Conservation (phyloP, 1,140 invertebrate genomes). For the Microplitis demolitor region DNA sequence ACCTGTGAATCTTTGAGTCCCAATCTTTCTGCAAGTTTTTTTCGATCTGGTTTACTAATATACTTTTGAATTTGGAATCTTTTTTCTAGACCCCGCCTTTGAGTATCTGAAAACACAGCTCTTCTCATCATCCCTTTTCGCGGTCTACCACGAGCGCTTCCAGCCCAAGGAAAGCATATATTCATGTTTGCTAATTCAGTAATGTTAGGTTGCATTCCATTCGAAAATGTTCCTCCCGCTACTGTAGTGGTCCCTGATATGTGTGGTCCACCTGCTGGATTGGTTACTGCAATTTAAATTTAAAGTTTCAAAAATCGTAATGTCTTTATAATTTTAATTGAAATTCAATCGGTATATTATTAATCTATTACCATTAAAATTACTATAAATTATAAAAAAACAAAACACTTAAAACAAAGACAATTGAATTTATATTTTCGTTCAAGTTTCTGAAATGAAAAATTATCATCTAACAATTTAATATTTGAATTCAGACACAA, state of each 20-base stretch:
- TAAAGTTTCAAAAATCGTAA: not conserved
- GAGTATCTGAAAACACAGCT: constrained; percentile 90
- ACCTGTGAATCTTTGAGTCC: constrained; percentile 95
- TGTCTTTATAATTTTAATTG: not conserved
- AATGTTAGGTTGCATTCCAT: constrained; percentile 48
- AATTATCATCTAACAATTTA: no score
- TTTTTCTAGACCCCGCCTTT: constrained; percentile 92
- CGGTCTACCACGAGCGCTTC: constrained; percentile 79
- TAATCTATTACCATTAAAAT: no score
- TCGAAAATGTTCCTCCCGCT: constrained; percentile 67
- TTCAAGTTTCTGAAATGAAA: no score
- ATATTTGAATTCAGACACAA: no score
- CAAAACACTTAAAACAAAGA: no score
- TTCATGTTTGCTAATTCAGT: constrained; percentile 52
- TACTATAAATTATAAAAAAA: no score
- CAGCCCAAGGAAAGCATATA: constrained; percentile 77
- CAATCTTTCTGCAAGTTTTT: constrained; percentile 93
- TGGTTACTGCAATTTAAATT: constrained; percentile 28
- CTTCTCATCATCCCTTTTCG: constrained; percentile 92
- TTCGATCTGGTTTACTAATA: constrained; percentile 95
- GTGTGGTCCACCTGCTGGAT: constrained; percentile 48
- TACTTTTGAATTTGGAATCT: constrained; percentile 97
- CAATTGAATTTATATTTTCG: no score
- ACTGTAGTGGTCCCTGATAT: constrained; percentile 55
- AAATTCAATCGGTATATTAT: not conserved